Evolutionary conservation across 2,797 vertebrate genomes (phyloP), one percentile per base, ranked within the genome.

Genomic region (Parambassis ranga): DNA sequence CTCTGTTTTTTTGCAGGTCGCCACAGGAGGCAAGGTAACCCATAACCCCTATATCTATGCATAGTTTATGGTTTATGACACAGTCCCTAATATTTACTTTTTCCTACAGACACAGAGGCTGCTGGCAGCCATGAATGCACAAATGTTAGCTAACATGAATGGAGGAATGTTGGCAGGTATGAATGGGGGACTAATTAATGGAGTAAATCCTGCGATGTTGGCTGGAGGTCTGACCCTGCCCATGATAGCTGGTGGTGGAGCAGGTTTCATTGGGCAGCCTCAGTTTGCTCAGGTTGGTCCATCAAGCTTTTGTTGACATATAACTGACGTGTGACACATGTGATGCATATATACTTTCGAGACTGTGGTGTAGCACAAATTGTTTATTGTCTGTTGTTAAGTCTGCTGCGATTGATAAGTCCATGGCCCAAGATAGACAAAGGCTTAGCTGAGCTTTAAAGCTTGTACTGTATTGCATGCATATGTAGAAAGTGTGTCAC

Each of bases 241-340:
- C 10, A 9, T 90, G 23, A 10, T 79, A 7, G 66, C 58, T 26
- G 84, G 77, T 7, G 84, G 77, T 5, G 74, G 68, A 26, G 70
- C 70, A 10, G 84, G 81, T 13, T 11, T 87, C 14, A 20, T 73
- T 4, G 71, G 77, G 10, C 90, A 89, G 66, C 86, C 87, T 2
- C 87, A 82, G 74, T 76, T 87, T 43, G 73, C 61, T 58, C 89
- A 86, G 85, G 90, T 91, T 11, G 79, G 83, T 65, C 6, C 16
- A 23, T 11, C 19, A 56, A 24, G 9, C n/a, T n/a, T n/a, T n/a
- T n/a, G n/a, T n/a, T n/a, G n/a, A n/a, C n/a, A n/a, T n/a, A n/a
- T n/a, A n/a, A n/a, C n/a, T n/a, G n/a, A n/a, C n/a, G n/a, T n/a
- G n/a, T n/a, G n/a, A n/a, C n/a, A n/a, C n/a, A n/a, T n/a, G n/a